A percentile compares a stretch with the other conserved stretches of the same genome.
phyloP scores from a whole-genome alignment of 2,888 invertebrate species.

The Chydorus sphaericus region DNA sequence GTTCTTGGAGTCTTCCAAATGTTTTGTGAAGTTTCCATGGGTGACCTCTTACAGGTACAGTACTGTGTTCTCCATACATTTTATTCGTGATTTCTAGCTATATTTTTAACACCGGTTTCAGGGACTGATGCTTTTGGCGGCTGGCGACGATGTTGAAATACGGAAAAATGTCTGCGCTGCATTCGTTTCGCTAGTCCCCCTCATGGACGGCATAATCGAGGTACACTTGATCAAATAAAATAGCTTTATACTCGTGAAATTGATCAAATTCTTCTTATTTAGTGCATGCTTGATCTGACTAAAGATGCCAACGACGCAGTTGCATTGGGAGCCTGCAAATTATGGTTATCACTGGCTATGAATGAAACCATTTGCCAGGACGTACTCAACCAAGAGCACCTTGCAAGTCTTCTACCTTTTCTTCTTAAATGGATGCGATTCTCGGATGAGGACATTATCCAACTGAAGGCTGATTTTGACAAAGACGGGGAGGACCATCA shows the following conservation, averaged over 20 bases:
- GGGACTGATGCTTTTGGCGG: slow-evolving; percentile 85
- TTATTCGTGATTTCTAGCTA: neutral
- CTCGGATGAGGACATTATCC: slow-evolving; percentile 90
- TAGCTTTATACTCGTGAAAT: neutral
- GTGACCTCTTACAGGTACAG: slow-evolving; percentile 67
- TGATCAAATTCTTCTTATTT: slow-evolving; percentile 19
- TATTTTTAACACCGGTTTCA: slow-evolving; percentile 26
- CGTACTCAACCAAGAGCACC: slow-evolving; percentile 68
- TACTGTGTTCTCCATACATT: neutral
- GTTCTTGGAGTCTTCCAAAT: slow-evolving; percentile 96
- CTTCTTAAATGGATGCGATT: slow-evolving; percentile 95
- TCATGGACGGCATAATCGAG: slow-evolving; percentile 92
- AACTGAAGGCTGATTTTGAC: slow-evolving; percentile 88
- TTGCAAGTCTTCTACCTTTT: slow-evolving; percentile 74
- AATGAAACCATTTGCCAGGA: slow-evolving; percentile 89
- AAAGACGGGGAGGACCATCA: slow-evolving; percentile 65
- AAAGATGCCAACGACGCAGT: slow-evolving; percentile 88
- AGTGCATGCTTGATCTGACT: slow-evolving; percentile 91
- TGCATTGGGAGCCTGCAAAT: slow-evolving; percentile 96
- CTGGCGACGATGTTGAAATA: slow-evolving; percentile 92
- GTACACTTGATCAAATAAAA: too few relatives aligned
- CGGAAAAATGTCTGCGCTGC: slow-evolving; percentile 97
- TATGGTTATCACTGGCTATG: slow-evolving; percentile 95
- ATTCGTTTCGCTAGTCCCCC: slow-evolving; percentile 83
- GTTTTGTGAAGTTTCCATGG: slow-evolving; percentile 97